A percentile compares a stretch with the other conserved stretches of the same genome.
These are phyloP conservation scores for Achroia grisella DNA, from an alignment of 1,140 invertebrate genomes.

Conservation along the genomic window DNA sequence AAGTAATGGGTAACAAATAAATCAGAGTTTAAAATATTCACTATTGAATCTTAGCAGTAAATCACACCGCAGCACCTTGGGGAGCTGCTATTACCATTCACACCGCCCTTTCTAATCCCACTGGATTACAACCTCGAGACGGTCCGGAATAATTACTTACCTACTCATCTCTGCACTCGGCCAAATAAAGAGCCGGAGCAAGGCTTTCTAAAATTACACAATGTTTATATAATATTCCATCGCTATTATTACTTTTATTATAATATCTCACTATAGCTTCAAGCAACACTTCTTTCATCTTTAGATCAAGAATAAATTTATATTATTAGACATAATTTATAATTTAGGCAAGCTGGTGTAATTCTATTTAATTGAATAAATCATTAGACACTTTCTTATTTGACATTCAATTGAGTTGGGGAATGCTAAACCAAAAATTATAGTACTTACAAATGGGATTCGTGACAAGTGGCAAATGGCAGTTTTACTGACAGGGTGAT, in stretches of 20 bases:
- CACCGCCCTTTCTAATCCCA: conserved; percentile 65
- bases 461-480: conserved; percentile 64
- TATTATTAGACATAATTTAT: background rate
- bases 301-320: background rate
- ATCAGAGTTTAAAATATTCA: conserved; percentile 68
- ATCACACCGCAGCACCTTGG: conserved; percentile 63
- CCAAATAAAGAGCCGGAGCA: conserved; percentile 35
- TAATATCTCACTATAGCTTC: background rate
- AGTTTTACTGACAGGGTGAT: conserved; percentile 66
- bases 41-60: conserved; percentile 68
- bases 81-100: conserved; percentile 68
- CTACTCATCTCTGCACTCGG: conserved; percentile 47
- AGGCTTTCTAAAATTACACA: conserved; percentile 7
- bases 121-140: conserved; percentile 60
- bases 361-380: too few relatives aligned
- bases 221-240: background rate
- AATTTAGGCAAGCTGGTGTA: background rate
- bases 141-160: conserved; percentile 67
- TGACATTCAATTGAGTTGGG: too few relatives aligned
- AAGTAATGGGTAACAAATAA: conserved; percentile 47
- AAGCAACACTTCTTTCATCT: too few relatives aligned
- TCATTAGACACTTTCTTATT: too few relatives aligned
- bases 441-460: conserved; percentile 33
- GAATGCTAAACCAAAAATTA: conserved; percentile 31
- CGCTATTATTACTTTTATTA: background rate